phyloP scores from a whole-genome alignment of 2,888 invertebrate species.

The Epirrhoe tristata region DNA sequence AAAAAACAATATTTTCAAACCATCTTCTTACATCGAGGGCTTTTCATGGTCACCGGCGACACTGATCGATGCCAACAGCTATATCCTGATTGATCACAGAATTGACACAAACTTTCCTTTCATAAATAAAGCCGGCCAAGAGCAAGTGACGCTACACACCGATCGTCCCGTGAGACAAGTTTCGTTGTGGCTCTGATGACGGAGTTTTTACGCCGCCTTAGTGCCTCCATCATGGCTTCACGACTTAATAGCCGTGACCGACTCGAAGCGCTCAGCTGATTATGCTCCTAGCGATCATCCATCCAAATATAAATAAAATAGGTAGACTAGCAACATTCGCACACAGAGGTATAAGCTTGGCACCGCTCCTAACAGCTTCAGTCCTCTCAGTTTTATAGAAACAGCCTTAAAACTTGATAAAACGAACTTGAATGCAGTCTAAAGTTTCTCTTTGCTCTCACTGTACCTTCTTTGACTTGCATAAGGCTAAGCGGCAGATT shows the following conservation, averaged over 20 bases:
- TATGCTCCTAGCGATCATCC: too few relatives aligned
- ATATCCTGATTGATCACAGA: conserved; percentile 21
- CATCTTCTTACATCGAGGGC: background rate
- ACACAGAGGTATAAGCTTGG: too few relatives aligned
- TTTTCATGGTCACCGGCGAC: conserved; percentile 15
- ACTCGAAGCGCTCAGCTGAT: too few relatives aligned
- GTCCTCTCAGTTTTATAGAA: background rate
- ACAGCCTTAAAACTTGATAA: background rate
- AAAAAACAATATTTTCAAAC: background rate
- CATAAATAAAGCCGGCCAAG: background rate
- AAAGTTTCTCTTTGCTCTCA: background rate
- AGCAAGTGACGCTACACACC: too few relatives aligned
- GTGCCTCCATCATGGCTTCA: too few relatives aligned
- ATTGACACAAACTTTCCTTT: conserved; percentile 5
- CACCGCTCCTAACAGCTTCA: too few relatives aligned
- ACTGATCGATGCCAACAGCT: conserved; percentile 18
- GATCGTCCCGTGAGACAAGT: too few relatives aligned
- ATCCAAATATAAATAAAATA: too few relatives aligned
- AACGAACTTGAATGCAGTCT: background rate
- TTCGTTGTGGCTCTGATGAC: too few relatives aligned
- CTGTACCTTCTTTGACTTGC: conserved; percentile 1
- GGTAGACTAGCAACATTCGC: too few relatives aligned
- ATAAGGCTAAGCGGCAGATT: conserved; percentile 1
- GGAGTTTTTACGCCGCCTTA: too few relatives aligned
- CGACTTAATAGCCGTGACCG: too few relatives aligned